Evolutionary conservation across 2,113 vertebrate genomes (phyloP).

Genomic region (Dunckerocampus dactyliophorus): DNA sequence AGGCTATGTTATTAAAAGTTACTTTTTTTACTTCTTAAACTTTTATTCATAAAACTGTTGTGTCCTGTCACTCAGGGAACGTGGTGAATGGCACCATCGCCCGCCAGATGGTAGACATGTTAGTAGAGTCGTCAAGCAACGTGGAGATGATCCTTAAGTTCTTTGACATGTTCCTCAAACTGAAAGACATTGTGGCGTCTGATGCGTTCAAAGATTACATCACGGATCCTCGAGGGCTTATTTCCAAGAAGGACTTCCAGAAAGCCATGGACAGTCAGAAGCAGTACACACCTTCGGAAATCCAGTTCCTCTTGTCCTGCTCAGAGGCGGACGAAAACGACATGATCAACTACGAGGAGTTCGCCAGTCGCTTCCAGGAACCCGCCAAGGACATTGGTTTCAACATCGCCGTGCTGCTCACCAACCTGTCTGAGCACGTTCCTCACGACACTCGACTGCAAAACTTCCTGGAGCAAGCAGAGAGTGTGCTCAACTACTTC

Average conservation of each 20-base stretch:
- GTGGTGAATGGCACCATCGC: constrained; percentile 95
- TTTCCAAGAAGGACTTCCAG: constrained; percentile 98
- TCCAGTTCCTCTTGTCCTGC: constrained; percentile 94
- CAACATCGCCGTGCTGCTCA: constrained; percentile 91
- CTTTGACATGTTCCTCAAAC: constrained; percentile 98
- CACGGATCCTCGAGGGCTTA: constrained; percentile 87
- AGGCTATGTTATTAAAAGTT: not conserved
- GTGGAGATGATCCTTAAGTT: constrained; percentile 99
- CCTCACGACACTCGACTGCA: constrained; percentile 86
- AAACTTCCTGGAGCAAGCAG: constrained; percentile 85
- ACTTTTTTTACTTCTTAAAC: not conserved
- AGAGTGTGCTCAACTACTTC: constrained; percentile 92
- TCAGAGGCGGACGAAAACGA: constrained; percentile 95
- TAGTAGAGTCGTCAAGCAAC: constrained; percentile 95
- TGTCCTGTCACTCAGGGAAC: constrained; percentile 75
- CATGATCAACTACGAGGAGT: constrained; percentile 93
- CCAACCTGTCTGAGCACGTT: constrained; percentile 90
- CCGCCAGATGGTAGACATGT: constrained; percentile 98
- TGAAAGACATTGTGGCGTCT: constrained; percentile 91
- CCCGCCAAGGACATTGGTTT: constrained; percentile 95
- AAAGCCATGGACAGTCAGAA: constrained; percentile 98
- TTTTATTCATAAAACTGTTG: constrained; percentile 6
- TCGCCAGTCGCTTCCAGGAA: constrained; percentile 88
- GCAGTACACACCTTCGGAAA: constrained; percentile 84
- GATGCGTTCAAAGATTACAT: constrained; percentile 92